phyloP scores from a whole-genome alignment of 2,797 vertebrate genomes.

The Anguilla pacifica region DNA sequence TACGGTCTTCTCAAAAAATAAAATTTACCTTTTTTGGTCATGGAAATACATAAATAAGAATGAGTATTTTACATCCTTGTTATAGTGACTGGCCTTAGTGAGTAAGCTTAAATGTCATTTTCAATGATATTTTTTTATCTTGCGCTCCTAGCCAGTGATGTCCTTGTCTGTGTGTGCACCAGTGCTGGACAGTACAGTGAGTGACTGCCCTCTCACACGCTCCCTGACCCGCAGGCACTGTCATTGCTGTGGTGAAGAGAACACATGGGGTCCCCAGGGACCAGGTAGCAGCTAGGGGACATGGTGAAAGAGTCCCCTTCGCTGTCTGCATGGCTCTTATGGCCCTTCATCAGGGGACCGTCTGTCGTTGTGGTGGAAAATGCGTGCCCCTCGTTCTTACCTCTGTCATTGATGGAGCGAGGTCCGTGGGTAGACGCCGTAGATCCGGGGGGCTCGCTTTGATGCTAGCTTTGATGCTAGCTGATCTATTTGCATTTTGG shows the following conservation, averaged over 20 bases:
- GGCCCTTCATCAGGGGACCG: background rate
- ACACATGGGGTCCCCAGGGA: background rate
- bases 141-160: background rate
- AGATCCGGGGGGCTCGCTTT: background rate
- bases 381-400: background rate
- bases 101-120: background rate
- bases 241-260: background rate
- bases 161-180: background rate
- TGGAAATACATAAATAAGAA: background rate
- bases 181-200: background rate
- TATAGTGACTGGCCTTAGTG: background rate
- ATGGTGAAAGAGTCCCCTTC: background rate
- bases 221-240: background rate
- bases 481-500: constrained; percentile 13
- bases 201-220: background rate
- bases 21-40: background rate
- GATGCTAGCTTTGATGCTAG: background rate
- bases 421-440: background rate
- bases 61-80: background rate
- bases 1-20: background rate
- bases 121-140: background rate
- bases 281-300: background rate
- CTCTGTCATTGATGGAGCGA: constrained; percentile 5
- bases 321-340: background rate
- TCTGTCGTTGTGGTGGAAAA: background rate